Evolutionary conservation across 2,113 vertebrate genomes (phyloP).

Genomic region (Acanthochromis polyacanthus): DNA sequence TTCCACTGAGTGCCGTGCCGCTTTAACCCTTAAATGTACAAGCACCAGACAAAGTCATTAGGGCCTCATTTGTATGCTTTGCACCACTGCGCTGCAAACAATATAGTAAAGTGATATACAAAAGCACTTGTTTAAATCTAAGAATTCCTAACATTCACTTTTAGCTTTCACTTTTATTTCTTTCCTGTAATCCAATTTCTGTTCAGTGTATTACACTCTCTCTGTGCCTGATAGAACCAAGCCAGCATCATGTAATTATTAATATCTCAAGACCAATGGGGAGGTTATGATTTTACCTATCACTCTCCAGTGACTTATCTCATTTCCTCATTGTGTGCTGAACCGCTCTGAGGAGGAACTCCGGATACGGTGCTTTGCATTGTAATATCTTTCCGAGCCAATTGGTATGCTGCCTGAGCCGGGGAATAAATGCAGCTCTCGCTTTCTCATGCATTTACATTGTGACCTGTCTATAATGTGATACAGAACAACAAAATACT

Average conservation of each 20-base stretch:
- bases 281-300: conserved; percentile 48
- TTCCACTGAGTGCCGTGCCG: not conserved
- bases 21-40: conserved; percentile 10
- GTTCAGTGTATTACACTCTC: not conserved
- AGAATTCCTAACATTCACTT: not conserved
- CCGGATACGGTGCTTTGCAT: conserved; percentile 32
- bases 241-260: conserved; percentile 48
- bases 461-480: conserved; percentile 15
- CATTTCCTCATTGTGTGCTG: conserved; percentile 49
- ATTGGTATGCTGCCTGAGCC: conserved; percentile 62
- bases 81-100: conserved; percentile 16
- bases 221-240: not conserved
- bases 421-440: conserved; percentile 28
- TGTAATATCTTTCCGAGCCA: conserved; percentile 49
- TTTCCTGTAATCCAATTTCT: not conserved
- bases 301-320: conserved; percentile 51
- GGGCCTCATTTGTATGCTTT: conserved; percentile 32
- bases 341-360: conserved; percentile 41
- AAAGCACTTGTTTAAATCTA: not conserved
- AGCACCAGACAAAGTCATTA: conserved; percentile 37
- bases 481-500: conserved; percentile 21
- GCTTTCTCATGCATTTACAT: conserved; percentile 45
- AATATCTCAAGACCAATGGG: conserved; percentile 42
- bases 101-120: not conserved
- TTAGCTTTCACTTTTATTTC: not conserved